Evolutionary conservation across 2,113 vertebrate genomes (phyloP).

Genomic region (Rhinolophus ferrumequinum): DNA sequence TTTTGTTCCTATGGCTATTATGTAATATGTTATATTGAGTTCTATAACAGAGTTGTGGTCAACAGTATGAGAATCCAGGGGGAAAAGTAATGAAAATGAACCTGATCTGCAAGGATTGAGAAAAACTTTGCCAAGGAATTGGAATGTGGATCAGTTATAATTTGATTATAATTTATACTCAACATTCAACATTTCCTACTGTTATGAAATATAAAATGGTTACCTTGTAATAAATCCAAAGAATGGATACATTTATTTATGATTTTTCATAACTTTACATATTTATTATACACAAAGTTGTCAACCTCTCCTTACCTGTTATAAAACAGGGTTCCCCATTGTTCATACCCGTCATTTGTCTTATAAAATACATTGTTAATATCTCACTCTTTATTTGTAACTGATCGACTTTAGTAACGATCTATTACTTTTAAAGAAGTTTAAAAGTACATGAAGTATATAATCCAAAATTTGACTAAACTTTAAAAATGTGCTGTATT

Average conservation of each 20-base stretch:
- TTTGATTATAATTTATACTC: not conserved
- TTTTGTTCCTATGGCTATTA: not conserved
- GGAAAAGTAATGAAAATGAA: not conserved
- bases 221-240: not conserved
- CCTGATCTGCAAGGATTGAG: not conserved
- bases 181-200: not conserved
- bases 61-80: not conserved
- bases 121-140: not conserved
- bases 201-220: not conserved
- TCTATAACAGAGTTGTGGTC: not conserved
- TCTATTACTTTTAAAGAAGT: not conserved
- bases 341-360: not conserved
- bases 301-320: not conserved
- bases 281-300: not conserved
- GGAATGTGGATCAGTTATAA: not conserved
- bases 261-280: not conserved
- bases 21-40: not conserved
- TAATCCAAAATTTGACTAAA: constrained; percentile 8
- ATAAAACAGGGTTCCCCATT: not conserved
- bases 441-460: not conserved
- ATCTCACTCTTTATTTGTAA: not conserved
- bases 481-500: not conserved
- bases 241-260: not conserved
- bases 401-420: not conserved
- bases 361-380: not conserved